Base-by-base conservation (phyloP, 2,113 vertebrate genomes). In the Ovis canadensis region DNA sequence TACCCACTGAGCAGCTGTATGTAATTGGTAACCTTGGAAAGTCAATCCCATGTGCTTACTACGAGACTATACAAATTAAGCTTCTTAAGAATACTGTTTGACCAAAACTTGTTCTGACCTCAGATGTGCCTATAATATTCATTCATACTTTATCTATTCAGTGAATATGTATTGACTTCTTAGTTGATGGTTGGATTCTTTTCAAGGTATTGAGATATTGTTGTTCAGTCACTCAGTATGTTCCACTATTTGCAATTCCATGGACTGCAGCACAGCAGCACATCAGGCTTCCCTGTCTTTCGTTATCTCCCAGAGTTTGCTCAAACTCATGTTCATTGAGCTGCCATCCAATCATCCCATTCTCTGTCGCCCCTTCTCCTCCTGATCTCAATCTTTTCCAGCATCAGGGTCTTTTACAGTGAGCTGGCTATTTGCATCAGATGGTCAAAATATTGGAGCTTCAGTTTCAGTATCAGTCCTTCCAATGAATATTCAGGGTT, bases 61-160 rank as follows among this genome's bases (percentile, higher is more conserved):
- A 36, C 78, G 77, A 67, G 31, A 96, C 36, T 45, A 54, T 29
- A 80, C 12, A 64, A 84, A 93, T 91, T 87, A 64, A 23, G 64
- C 45, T 82, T 54, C 36, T 93, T 93, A 57, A 90, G 3, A 74
- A 40, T 36, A 33, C 7, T 64, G 10, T 43, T 67, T 60, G 9
- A 54, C 16, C 7, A 17, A 17, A 67, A 6, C 12, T 50, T 13
- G 5, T 27, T 64, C 71, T 52, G 21, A 82, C 29, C 17, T 64
- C 15, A 95, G 19, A 74, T 43, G 36, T 67, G 27, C 52, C 64
- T 93, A 7, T 74, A 90, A 6, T 60, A 40, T 31, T 90, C 6
- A 78, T 64, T 86, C 6, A 54, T 81, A 23, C 2, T 64, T 36
- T 13, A 55, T 92, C 57, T 23, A 52, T 52, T 88, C 50, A 74